Base-by-base conservation (phyloP, 2,888 invertebrate species). In the Entomobrya proxima region DNA sequence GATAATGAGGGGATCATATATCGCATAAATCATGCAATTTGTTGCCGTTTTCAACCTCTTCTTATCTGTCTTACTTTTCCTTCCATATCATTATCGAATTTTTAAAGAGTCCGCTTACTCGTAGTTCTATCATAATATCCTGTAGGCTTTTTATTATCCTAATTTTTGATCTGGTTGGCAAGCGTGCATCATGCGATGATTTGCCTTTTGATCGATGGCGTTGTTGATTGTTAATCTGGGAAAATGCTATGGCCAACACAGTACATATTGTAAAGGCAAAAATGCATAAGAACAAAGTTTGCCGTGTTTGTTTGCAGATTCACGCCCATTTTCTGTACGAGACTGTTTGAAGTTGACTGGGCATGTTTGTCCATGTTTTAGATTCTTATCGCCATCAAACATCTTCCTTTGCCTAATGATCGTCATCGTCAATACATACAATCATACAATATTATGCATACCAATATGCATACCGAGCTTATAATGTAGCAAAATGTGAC, bases 21-120 rank as follows among this genome's bases (percentile, higher is more conserved):
- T 37, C 77, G 24, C 78, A 84, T 84, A 84, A 84, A 84, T 84
- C 84, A 78, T 69, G 61, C 61, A 77, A 84, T 78, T 84, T 78
- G 58, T 58, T 74, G 67, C 64, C 18, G 27, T 74, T 76, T 76
- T 35, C 67, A 67, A 11, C 67, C 37, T 40, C 44, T 67, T 67
- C 15, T 44, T 69, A n/a, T n/a, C n/a, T 9, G 21, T 69, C 27
- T 69, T 30, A 1, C 24, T 27, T 74, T 30, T 50, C n/a, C 13
- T 40, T 13, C 30, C 69, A 69, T 69, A 47, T 74, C 24, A 32
- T 74, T 50, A 74, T 50, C 47, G 18, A 40, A 69, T 44, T 40
- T 40, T 69, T 69, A 69, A 69, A 69, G 69, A 44, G 24, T 21
- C 35, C 40, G 5, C 11, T 24, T 30, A 15, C 32, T 27, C 30